Percentiles rank a stretch among this genome's conserved stretches.
Evolutionary conservation across 2,113 vertebrate genomes (phyloP).

Genomic region (Lonchura striata): DNA sequence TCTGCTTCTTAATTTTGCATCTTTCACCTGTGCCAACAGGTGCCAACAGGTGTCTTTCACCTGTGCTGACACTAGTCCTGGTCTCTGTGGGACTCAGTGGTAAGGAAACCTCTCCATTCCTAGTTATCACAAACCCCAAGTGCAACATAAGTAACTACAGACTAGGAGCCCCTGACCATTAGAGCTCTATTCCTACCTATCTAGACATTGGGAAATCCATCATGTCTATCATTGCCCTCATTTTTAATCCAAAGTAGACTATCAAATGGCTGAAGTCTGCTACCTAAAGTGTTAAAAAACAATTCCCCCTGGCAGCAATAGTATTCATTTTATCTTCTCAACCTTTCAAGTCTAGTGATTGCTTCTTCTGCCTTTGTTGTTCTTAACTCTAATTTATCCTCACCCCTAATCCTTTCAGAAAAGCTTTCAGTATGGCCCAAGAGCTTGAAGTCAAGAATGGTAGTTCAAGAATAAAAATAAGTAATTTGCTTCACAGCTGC

Average conservation of each 20-base stretch:
- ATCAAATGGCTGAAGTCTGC: background rate
- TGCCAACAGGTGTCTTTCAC: background rate
- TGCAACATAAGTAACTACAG: background rate
- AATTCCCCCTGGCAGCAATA: background rate
- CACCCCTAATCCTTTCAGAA: background rate
- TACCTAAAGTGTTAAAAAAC: background rate
- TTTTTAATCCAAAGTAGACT: background rate
- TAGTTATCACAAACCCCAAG: background rate
- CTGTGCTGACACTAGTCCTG: background rate
- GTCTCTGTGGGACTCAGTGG: background rate
- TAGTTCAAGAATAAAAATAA: background rate
- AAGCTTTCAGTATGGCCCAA: background rate
- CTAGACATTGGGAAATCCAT: background rate
- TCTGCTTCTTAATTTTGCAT: background rate
- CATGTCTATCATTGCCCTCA: background rate
- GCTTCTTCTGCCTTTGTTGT: background rate
- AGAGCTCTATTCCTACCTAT: background rate
- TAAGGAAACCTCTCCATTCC: background rate
- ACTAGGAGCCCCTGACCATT: background rate
- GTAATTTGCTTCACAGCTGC: background rate
- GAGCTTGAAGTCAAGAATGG: background rate
- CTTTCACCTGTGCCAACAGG: background rate
- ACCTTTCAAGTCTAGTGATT: background rate
- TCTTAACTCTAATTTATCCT: background rate
- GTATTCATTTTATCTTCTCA: background rate